Evolutionary conservation across 2,113 vertebrate species (phyloP), one percentile per base, ranked within the genome.

Genomic region (Cochlearius cochlearius): DNA sequence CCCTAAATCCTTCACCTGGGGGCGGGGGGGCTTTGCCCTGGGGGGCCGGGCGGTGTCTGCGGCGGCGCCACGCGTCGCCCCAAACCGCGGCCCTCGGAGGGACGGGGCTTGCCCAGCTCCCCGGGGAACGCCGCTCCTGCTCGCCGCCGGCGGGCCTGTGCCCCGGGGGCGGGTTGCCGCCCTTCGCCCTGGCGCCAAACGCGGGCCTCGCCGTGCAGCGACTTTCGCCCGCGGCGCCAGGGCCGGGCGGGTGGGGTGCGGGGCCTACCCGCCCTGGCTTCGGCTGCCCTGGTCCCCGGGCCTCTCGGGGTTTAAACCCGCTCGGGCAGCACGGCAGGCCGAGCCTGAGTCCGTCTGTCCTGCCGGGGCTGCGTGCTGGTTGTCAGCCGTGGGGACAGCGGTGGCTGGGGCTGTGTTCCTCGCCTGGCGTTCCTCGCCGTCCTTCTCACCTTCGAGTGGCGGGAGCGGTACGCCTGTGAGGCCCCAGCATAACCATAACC

Each of bases 401-500:
- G 22, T 7, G 39, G 45, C 23, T 29, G 11, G 63, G 52, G 32
- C 10, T 23, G 11, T 5, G 49, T 49, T 41, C 32, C 10, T 53
- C 4, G 3, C 15, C 4, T 30, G 19, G 36, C 23, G 62, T 11
- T 52, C 16, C 45, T 34, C 9, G 32, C 18, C 2, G 14, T 15
- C 25, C 56, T 43, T 18, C 29, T 11, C 41, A 0, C 8, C 18
- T 12, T 3, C 11, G 36, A 7, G 34, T 3, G 10, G 8, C 19
- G 38, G 10, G 50, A 22, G 4, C 1, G 29, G 7, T 14, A 4
- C 2, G 8, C 20, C 0, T 16, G 7, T 21, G 68, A 63, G 78
- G 30, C 38, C 87, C 6, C 38, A 13, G 23, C 13, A 1, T 21
- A 41, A 0, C 14, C n/a, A n/a, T 19, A 4, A 0, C 14, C 58